These are phyloP conservation scores for Mormyrus proboscirostris DNA, from an alignment of 2,797 vertebrate species.

Conservation along the genomic window DNA sequence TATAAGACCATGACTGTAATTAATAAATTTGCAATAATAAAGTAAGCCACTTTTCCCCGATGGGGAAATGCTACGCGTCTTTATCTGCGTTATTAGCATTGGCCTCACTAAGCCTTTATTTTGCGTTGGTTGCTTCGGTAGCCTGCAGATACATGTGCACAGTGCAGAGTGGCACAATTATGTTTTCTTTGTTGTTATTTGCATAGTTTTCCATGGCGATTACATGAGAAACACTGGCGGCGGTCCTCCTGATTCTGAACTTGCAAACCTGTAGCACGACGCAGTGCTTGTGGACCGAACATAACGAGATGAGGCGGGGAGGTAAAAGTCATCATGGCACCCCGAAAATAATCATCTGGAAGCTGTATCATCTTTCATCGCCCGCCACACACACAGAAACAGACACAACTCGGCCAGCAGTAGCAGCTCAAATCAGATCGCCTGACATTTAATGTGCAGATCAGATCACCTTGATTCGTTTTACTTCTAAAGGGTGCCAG, in stretches of 20 bases:
- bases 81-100: neutral
- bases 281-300: neutral
- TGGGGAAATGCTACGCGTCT: neutral
- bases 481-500: neutral
- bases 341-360: neutral
- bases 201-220: neutral
- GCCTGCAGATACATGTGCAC: neutral
- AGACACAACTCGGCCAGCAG: neutral
- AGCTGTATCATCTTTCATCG: neutral
- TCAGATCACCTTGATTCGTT: neutral
- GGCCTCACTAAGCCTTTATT: neutral
- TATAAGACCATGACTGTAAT: neutral
- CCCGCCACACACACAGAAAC: neutral
- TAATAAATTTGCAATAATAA: neutral
- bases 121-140: neutral
- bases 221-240: neutral
- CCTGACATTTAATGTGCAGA: conserved; percentile 7
- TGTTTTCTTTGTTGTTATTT: neutral
- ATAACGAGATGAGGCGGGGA: neutral
- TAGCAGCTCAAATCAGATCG: neutral
- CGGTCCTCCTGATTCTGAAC: neutral
- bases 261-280: neutral
- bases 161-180: neutral
- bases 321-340: neutral
- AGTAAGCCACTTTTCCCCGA: neutral